Conservation (phyloP, 2,113 vertebrate species). For the Strigops habroptila region DNA sequence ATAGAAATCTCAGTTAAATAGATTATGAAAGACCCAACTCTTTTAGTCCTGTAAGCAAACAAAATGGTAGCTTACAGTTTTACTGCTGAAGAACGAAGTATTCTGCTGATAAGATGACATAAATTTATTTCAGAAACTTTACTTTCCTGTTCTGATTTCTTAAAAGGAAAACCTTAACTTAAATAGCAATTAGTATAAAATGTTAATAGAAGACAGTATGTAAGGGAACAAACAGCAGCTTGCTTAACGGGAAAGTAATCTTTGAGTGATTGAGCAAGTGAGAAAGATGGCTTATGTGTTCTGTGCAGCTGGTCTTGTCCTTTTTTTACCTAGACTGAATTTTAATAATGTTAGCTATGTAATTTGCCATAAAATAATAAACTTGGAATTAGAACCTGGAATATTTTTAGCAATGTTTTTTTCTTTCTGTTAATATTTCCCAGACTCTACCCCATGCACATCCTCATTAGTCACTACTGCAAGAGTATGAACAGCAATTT, state of each 20-base stretch:
- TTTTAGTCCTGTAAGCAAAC: background rate
- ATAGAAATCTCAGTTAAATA: background rate
- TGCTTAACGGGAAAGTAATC: background rate
- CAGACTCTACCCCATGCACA: background rate
- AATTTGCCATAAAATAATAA: background rate
- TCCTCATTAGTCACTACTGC: background rate
- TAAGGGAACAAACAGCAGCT: background rate
- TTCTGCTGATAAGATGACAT: background rate
- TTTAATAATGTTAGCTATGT: background rate
- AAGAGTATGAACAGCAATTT: background rate
- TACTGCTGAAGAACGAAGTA: background rate
- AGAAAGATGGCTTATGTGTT: background rate
- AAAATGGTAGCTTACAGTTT: background rate
- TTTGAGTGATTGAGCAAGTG: background rate
- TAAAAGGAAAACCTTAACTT: background rate
- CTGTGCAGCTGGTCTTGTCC: background rate
- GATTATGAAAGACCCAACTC: accelerated
- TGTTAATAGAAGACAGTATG: background rate
- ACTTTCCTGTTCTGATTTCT: background rate
- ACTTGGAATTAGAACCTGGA: background rate
- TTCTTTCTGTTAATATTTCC: background rate
- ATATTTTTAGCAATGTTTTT: background rate
- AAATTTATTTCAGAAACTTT: background rate
- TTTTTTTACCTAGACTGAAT: background rate
- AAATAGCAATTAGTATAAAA: background rate